Evolutionary conservation across 2,888 invertebrate species (phyloP).

Genomic region (Tachina fera): DNA sequence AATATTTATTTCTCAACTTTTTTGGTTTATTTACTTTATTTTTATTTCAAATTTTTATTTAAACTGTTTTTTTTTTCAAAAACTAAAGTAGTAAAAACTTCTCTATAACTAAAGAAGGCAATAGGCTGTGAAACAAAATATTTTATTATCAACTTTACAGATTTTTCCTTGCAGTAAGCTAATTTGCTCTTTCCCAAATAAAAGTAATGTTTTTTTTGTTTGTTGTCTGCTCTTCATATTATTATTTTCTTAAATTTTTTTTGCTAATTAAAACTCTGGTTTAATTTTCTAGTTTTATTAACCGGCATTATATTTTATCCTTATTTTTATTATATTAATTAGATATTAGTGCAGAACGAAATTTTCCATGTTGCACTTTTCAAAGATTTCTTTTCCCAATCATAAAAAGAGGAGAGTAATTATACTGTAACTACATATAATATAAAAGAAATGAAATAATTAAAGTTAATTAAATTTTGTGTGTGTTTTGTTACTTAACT

Average conservation of each 20-base stretch:
- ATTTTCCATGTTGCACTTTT: constrained; percentile 13
- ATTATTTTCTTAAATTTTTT: neutral
- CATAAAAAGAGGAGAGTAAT: too few species aligned
- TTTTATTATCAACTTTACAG: too few species aligned
- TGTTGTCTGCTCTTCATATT: neutral
- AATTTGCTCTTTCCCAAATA: neutral
- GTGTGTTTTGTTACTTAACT: too few species aligned
- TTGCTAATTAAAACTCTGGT: constrained; percentile 37
- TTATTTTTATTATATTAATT: neutral
- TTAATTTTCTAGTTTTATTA: constrained; percentile 20
- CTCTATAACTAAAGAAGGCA: too few species aligned
- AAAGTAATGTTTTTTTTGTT: neutral
- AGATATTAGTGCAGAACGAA: neutral
- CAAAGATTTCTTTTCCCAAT: neutral
- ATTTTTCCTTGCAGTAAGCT: too few species aligned
- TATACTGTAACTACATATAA: too few species aligned
- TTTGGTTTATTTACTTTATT: too few species aligned
- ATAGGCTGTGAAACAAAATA: too few species aligned
- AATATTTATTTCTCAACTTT: too few species aligned
- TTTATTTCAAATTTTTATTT: too few species aligned
- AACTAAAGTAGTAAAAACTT: too few species aligned
- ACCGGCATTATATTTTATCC: constrained; percentile 5
- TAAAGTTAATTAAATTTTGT: constrained; percentile 5
- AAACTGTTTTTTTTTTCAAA: too few species aligned
- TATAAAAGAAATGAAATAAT: neutral